Conservation (phyloP, 2,888 invertebrate species). For the Vannuccia rotundouncinata region DNA sequence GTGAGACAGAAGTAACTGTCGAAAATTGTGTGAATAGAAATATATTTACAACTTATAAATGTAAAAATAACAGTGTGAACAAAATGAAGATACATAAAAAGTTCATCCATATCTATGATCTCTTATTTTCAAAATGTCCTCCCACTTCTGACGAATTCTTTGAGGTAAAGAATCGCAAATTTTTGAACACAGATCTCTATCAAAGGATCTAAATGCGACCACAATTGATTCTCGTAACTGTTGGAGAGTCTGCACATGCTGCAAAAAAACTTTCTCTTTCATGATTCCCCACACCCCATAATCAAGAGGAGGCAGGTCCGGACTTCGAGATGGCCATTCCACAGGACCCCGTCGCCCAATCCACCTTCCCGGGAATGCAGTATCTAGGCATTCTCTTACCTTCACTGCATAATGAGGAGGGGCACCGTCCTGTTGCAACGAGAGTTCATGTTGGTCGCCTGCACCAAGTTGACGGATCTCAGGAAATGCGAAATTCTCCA, state of each 20-base stretch:
- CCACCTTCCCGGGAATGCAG: conserved; percentile 18
- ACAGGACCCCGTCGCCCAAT: conserved; percentile 32
- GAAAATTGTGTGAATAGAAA: no score
- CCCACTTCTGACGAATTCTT: neutral
- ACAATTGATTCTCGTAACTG: neutral
- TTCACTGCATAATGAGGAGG: conserved; percentile 28
- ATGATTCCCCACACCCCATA: conserved; percentile 20
- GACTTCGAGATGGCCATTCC: conserved; percentile 19
- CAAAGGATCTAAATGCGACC: conserved; percentile 8
- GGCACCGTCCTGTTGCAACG: conserved; percentile 30
- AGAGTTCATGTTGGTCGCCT: conserved; percentile 14
- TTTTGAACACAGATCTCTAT: conserved; percentile 22
- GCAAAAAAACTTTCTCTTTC: conserved; percentile 3
- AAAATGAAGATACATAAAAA: neutral
- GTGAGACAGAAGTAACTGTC: no score
- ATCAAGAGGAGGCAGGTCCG: conserved; percentile 11
- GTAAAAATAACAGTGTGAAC: neutral
- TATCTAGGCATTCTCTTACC: conserved; percentile 7
- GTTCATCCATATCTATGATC: neutral
- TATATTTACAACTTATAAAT: neutral
- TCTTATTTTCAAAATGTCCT: conserved; percentile 25
- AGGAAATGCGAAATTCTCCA: conserved; percentile 23
- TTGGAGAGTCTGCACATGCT: no score
- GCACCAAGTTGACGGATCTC: conserved; percentile 1
- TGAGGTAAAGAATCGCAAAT: conserved; percentile 25